Conservation (phyloP, 1,140 invertebrate species). For the Philopotamus ludificatus region DNA sequence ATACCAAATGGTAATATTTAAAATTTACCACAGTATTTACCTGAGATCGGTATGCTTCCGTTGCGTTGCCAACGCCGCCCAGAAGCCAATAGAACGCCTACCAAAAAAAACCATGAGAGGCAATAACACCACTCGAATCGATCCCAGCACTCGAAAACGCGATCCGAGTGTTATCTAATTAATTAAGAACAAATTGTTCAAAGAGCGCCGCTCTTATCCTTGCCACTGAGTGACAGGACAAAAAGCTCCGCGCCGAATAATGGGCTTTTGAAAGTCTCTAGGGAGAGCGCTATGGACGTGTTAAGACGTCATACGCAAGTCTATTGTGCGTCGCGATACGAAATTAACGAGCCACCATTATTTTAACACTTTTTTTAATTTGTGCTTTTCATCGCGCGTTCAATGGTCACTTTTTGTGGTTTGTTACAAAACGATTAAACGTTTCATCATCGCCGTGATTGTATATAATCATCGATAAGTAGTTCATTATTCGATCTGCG, state of each 20-base stretch:
- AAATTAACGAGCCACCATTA: no score
- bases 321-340: neutral
- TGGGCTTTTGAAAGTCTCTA: neutral
- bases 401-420: neutral
- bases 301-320: neutral
- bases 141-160: neutral
- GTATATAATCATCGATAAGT: neutral
- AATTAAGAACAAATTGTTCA: constrained; percentile 31
- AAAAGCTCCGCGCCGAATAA: constrained; percentile 21
- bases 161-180: constrained; percentile 33
- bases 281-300: neutral
- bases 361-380: no score
- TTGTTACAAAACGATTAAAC: neutral
- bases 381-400: neutral
- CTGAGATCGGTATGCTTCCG: no score
- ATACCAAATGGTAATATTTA: no score
- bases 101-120: constrained; percentile 10
- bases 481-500: neutral
- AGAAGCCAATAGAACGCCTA: constrained; percentile 10
- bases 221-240: constrained; percentile 34
- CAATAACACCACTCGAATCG: constrained; percentile 25
- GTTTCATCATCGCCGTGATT: neutral
- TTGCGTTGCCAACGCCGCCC: constrained; percentile 6
- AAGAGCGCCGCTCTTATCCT: constrained; percentile 21
- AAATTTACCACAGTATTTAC: no score